Conservation (phyloP, 2,113 vertebrate genomes). For the Otus sunia region DNA sequence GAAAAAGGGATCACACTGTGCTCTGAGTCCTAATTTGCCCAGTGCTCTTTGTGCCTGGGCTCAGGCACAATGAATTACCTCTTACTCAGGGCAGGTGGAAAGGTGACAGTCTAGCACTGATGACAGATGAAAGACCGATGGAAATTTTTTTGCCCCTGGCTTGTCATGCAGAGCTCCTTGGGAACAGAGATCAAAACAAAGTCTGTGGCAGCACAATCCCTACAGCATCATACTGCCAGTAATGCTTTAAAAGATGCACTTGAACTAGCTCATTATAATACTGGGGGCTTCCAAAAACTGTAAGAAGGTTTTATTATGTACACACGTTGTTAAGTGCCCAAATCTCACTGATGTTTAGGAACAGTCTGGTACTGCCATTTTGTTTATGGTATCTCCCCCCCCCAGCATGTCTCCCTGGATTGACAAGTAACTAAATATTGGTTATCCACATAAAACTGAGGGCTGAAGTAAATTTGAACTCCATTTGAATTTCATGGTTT, state of each 20-base stretch:
- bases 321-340: not conserved
- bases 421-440: not conserved
- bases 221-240: not conserved
- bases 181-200: not conserved
- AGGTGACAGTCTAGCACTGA: not conserved
- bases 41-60: not conserved
- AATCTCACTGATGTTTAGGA: not conserved
- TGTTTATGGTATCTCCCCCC: not conserved
- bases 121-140: not conserved
- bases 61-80: not conserved
- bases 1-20: not conserved
- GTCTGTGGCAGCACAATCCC: not conserved
- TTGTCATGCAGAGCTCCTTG: not conserved
- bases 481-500: not conserved
- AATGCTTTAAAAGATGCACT: not conserved
- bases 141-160: not conserved
- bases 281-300: not conserved
- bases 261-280: not conserved
- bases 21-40: not conserved
- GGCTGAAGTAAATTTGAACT: not conserved
- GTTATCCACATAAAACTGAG: not conserved
- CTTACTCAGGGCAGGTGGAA: not conserved
- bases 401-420: rapidly evolving
- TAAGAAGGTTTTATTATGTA: not conserved
- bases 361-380: not conserved